phyloP scores from a whole-genome alignment of 2,113 vertebrate genomes.

The Ptyas mucosa region DNA sequence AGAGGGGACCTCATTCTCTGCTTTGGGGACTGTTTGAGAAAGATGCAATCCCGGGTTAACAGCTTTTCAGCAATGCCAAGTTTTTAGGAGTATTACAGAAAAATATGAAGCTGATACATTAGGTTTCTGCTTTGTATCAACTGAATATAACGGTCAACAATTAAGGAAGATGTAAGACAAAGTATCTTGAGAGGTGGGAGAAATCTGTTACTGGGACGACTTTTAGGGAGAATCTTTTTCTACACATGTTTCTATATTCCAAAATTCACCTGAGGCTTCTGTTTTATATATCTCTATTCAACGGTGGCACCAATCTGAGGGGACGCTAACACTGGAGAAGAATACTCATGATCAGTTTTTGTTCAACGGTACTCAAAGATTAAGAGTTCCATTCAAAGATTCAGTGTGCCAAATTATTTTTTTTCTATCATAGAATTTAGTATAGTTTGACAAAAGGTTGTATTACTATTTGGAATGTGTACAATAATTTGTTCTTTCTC shows the following conservation, averaged over 20 bases:
- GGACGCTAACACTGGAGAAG: background rate
- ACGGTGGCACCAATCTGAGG: background rate
- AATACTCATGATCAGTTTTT: background rate
- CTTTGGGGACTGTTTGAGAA: conserved; percentile 76
- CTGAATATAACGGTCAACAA: background rate
- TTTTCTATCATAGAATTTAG: background rate
- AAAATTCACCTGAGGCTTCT: background rate
- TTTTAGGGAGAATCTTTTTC: background rate
- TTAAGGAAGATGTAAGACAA: background rate
- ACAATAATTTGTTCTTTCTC: background rate
- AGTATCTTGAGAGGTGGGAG: background rate
- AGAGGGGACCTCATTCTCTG: conserved; percentile 90
- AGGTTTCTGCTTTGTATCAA: background rate
- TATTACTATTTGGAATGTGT: background rate
- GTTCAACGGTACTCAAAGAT: background rate
- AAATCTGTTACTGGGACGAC: too few relatives aligned
- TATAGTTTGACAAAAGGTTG: background rate
- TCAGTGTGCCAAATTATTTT: background rate
- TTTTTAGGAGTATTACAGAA: background rate
- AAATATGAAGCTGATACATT: background rate
- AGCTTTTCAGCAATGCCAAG: background rate
- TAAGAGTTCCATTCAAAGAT: background rate
- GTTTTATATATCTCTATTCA: background rate
- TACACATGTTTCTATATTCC: background rate
- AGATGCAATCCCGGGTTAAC: background rate